Conservation (phyloP, 2,113 vertebrate species). For the Cinclus mexicanus region DNA sequence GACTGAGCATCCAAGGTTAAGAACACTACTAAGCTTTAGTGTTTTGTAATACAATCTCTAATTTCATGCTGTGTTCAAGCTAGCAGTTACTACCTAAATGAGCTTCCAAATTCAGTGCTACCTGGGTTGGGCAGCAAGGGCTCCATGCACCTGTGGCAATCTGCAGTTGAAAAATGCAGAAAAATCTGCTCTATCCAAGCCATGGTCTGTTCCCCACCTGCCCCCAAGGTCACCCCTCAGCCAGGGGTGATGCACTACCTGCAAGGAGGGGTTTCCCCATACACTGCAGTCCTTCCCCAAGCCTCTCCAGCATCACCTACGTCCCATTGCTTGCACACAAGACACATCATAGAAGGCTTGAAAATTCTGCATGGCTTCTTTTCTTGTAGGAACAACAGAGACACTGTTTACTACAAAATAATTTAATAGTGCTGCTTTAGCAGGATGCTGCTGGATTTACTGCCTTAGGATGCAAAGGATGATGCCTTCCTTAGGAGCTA, state of each 20-base stretch:
- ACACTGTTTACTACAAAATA: not conserved
- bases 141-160: not conserved
- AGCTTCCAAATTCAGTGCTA: not conserved
- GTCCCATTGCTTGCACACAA: rapidly evolving
- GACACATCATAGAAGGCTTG: rapidly evolving
- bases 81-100: not conserved
- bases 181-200: not conserved
- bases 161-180: not conserved
- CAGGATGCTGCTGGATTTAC: not conserved
- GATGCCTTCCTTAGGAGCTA: not conserved
- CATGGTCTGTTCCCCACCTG: rapidly evolving
- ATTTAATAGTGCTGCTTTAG: not conserved
- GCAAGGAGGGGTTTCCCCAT: not conserved
- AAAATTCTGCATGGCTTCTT: not conserved
- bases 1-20: not conserved
- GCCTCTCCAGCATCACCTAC: rapidly evolving
- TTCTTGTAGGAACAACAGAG: not conserved
- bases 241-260: not conserved
- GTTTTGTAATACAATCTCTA: not conserved
- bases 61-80: not conserved
- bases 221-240: not conserved
- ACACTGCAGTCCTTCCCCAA: not conserved
- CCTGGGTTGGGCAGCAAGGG: not conserved
- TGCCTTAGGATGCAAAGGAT: not conserved
- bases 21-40: not conserved